Conservation (phyloP, 2,113 vertebrate genomes). For the Ploceus nigricollis region DNA sequence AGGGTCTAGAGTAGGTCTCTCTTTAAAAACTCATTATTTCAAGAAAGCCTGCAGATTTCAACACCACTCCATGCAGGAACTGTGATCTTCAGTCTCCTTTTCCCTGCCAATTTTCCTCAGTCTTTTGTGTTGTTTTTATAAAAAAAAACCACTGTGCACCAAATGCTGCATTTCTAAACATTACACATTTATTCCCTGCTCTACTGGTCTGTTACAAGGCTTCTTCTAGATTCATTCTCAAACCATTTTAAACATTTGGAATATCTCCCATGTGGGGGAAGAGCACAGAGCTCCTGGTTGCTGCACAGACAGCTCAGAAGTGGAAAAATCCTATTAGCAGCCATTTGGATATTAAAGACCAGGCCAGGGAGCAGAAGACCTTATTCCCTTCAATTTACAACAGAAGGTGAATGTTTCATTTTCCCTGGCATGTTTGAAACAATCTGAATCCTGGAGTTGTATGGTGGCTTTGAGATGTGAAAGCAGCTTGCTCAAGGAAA, state of each 20-base stretch:
- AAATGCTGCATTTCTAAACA: background rate
- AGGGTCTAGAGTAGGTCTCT: background rate
- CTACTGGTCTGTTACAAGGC: background rate
- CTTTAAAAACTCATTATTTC: background rate
- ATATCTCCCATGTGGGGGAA: background rate
- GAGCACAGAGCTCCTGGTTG: background rate
- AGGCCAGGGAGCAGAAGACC: background rate
- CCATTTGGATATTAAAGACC: background rate
- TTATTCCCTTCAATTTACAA: background rate
- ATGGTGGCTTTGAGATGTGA: background rate
- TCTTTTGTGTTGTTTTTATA: background rate
- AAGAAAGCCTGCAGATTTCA: conserved; percentile 8
- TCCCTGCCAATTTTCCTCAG: background rate
- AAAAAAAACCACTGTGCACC: background rate
- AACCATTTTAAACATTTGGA: background rate
- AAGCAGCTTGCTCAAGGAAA: background rate
- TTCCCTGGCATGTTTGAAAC: background rate
- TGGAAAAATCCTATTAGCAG: background rate
- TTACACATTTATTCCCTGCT: background rate
- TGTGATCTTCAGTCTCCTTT: background rate
- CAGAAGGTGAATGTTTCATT: background rate
- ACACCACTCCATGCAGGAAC: background rate
- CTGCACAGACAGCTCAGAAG: background rate
- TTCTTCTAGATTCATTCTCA: background rate
- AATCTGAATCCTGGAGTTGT: background rate